Evolutionary conservation across 2,797 vertebrate genomes (phyloP), one percentile per base, ranked within the genome.

Genomic region (Crenichthys baileyi): DNA sequence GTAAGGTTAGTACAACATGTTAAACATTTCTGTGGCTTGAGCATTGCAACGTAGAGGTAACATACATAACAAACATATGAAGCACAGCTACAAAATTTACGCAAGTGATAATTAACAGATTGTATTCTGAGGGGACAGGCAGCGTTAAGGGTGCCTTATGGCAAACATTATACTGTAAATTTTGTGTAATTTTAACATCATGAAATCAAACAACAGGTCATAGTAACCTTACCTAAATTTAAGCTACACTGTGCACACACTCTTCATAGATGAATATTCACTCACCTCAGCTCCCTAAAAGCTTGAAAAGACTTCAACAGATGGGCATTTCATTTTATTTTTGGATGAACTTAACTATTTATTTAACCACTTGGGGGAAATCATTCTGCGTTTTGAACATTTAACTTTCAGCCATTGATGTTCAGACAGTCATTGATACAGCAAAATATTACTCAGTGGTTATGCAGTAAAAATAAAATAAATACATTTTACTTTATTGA

Each of bases 181-280:
- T 67, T 41, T 22, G 8, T 36, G 36, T 67, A 67, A 67, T 41
- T 46, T 79, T 76, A 72, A 83, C 61, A 6, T 18, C 26, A 2
- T 26, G 12, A 76, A 80, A 75, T 82, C 51, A 74, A 76, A 82
- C 77, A 48, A 9, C 68, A 22, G 56, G 79, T 81, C 60, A 29
- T 60, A 20, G 56, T 15, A 60, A 60, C n/a, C 26, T 60, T 15
- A 15, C 56, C 8, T 26, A 29, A 15, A 26, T 12, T 60, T 4
- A 60, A 60, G 22, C 56, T 26, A 5, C 56, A 26, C n/a, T 5
- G 12, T 58, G 3, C 24, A 26, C 55, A n/a, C 55, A 26, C 13
- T 11, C n/a, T 58, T 11, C 56, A 26, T n/a, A 58, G 12, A 58
- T 26, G 11, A 26, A 60, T 26, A 29, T 6, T 12, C 9, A 60